phyloP scores from a whole-genome alignment of 1,140 invertebrate species.

The Papilio dardanus region DNA sequence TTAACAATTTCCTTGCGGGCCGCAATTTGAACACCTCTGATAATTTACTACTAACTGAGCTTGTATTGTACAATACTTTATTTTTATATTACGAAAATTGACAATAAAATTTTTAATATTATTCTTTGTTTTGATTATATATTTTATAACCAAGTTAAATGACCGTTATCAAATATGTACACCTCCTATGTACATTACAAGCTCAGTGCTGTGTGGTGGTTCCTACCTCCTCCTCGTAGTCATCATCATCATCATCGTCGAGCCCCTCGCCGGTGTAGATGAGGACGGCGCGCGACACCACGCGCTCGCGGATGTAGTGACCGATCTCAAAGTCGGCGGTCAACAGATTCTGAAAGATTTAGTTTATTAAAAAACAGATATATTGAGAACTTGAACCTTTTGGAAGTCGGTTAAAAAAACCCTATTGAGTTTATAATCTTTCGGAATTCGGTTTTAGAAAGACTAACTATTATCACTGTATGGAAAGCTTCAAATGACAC shows the following conservation, averaged over 20 bases:
- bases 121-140: no score
- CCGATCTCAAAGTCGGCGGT: constrained; percentile 98
- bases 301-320: constrained; percentile 97
- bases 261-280: constrained; percentile 95
- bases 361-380: not conserved
- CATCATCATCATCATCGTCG: constrained; percentile 90
- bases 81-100: no score
- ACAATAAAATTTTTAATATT: no score
- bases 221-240: constrained; percentile 86
- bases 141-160: not conserved
- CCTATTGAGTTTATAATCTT: no score
- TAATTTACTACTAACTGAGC: not conserved
- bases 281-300: constrained; percentile 96
- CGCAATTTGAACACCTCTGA: not conserved
- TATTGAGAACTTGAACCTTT: not conserved
- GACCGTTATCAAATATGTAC: not conserved
- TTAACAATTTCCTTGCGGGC: not conserved
- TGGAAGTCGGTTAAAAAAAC: no score
- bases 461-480: no score
- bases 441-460: no score
- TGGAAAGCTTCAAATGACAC: no score
- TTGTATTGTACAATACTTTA: not conserved
- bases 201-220: not conserved
- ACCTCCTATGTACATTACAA: not conserved
- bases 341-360: constrained; percentile 85